Conservation (phyloP, 1,140 invertebrate genomes). For the Drosophila repleta region DNA sequence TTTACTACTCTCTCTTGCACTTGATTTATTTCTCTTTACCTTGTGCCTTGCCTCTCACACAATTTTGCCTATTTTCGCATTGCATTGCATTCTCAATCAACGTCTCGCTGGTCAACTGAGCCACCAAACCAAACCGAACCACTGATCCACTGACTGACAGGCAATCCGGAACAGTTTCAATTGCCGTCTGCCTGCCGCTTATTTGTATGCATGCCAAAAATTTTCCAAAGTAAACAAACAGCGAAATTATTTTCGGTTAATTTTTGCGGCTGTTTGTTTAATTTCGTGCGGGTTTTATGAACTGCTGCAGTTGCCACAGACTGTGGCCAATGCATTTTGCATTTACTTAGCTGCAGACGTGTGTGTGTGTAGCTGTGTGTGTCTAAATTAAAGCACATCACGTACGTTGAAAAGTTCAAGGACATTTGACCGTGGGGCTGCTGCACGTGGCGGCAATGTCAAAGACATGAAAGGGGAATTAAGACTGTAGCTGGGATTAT, state of each 20-base stretch:
- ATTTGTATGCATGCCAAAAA: conserved; percentile 46
- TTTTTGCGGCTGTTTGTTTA: conserved; percentile 44
- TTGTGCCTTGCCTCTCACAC: too few relatives aligned
- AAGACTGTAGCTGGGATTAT: conserved; percentile 58
- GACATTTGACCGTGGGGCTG: conserved; percentile 18
- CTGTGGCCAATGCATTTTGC: conserved; percentile 16
- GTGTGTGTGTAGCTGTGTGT: not conserved
- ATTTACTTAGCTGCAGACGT: not conserved
- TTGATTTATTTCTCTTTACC: not conserved
- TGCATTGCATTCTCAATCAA: conserved; percentile 3
- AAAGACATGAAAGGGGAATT: conserved; percentile 60
- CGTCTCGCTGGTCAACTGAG: conserved; percentile 12
- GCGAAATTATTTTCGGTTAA: conserved; percentile 44
- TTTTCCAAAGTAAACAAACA: conserved; percentile 47
- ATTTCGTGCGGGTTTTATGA: conserved; percentile 53
- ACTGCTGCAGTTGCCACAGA: conserved; percentile 25
- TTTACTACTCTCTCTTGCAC: not conserved
- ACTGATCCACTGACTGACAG: conserved; percentile 17
- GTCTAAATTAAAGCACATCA: conserved; percentile 16
- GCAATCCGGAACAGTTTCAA: conserved; percentile 28
- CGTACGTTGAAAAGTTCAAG: conserved; percentile 59
- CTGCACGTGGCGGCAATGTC: conserved; percentile 46
- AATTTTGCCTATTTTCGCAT: not conserved
- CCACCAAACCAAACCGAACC: conserved; percentile 2
- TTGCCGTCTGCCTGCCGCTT: conserved; percentile 3